Percentiles rank a stretch among this genome's conserved stretches.
Evolutionary conservation across 2,797 vertebrate genomes (phyloP).

Genomic region (Tauraco hartlaubi): DNA sequence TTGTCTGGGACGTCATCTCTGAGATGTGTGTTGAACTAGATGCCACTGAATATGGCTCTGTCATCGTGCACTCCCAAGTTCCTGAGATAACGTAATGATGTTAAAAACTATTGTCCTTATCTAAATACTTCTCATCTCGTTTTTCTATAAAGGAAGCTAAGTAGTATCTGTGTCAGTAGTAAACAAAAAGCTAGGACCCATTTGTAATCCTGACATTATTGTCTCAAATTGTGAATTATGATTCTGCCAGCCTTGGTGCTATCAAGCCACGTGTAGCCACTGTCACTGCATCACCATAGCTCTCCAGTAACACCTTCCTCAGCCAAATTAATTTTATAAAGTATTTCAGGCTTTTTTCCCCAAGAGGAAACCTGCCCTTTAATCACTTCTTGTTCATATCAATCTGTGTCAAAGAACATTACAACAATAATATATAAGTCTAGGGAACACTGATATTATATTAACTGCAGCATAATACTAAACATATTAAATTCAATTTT

Average conservation of each 20-base stretch:
- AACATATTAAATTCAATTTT: constrained; percentile 70
- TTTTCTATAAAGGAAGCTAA: not conserved
- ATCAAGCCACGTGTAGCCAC: not conserved
- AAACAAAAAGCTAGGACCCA: not conserved
- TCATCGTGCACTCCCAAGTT: not conserved
- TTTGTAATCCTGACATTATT: not conserved
- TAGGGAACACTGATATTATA: constrained; percentile 57
- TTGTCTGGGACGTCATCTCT: not conserved
- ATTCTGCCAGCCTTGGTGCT: not conserved
- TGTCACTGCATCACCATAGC: not conserved
- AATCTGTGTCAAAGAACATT: constrained; percentile 59
- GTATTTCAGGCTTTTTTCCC: not conserved
- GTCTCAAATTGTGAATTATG: not conserved
- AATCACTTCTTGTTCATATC: constrained; percentile 21
- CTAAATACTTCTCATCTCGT: not conserved
- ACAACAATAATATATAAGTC: constrained; percentile 38
- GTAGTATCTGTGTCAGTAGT: not conserved
- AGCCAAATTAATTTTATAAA: not conserved
- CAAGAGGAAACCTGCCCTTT: constrained; percentile 33
- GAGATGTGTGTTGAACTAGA: not conserved
- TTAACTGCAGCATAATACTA: constrained; percentile 65
- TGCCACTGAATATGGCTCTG: not conserved
- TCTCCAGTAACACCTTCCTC: not conserved
- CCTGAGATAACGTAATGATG: not conserved
- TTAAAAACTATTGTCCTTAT: not conserved